Percentiles rank a stretch among this genome's conserved stretches.
Evolutionary conservation across 2,888 invertebrate genomes (phyloP).

Genomic region (Ophion slaviceki): DNA sequence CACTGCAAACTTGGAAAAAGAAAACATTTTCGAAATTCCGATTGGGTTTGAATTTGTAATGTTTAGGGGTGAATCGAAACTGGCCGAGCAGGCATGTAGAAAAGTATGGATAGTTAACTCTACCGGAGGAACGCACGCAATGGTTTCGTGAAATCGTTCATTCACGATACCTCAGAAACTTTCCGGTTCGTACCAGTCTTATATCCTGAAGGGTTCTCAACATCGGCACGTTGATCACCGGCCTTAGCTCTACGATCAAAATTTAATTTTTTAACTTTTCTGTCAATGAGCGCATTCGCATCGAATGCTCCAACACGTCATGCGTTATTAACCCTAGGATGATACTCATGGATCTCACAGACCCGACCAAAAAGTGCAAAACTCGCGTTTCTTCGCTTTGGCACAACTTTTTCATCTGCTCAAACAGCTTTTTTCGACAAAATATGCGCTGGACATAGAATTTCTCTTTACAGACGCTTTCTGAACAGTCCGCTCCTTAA

Average conservation of each 20-base stretch:
- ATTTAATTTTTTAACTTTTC: not conserved
- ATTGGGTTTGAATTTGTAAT: not conserved
- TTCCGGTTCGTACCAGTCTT: constrained; percentile 50
- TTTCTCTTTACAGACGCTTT: no score
- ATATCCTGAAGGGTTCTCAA: constrained; percentile 57
- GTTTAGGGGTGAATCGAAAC: not conserved
- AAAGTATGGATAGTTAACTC: constrained; percentile 39
- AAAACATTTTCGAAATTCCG: not conserved
- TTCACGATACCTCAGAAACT: constrained; percentile 48
- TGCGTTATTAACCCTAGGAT: not conserved
- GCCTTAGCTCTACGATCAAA: not conserved
- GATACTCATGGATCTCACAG: no score
- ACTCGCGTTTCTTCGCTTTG: no score
- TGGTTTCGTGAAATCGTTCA: constrained; percentile 22
- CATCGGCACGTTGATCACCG: not conserved
- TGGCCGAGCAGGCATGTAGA: not conserved
- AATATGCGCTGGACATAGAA: no score
- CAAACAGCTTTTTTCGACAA: no score
- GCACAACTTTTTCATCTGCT: no score
- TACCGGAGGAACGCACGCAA: constrained; percentile 16
- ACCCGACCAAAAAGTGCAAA: no score
- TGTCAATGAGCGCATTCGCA: no score
- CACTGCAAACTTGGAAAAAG: no score
- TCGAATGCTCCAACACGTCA: not conserved
- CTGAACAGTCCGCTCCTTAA: no score